Evolutionary conservation across 2,113 vertebrate species (phyloP), one percentile per base, ranked within the genome.

Genomic region (Turnix velox): DNA sequence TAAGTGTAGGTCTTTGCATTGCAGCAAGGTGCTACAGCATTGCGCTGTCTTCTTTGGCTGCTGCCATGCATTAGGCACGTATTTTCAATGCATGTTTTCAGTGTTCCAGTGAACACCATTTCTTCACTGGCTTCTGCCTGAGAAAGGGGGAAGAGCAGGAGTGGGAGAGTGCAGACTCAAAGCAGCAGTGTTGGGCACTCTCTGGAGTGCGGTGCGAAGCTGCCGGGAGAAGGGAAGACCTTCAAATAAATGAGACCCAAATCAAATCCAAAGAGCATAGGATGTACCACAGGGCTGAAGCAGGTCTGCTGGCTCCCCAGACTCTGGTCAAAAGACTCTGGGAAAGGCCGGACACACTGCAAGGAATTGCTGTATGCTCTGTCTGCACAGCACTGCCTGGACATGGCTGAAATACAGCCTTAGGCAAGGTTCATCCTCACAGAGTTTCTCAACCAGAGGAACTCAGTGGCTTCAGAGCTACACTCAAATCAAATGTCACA

Each of bases 401-500:
- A 18, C 1, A 4, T 42, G 43, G 46, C 25, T 75, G 57, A 92
- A 82, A 48, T 23, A 55, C 69, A 68, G 61, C 57, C 31, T 59
- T 52, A 8, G 0, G 3, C 57, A 37, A 57, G 31, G n/a, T 35
- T 75, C 62, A 20, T 55, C 69, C 65, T 67, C 3, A n/a, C n/a
- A n/a, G n/a, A n/a, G n/a, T n/a, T n/a, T 83, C 51, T 88, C 37
- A 16, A 73, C 33, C 35, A 39, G 39, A 73, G 46, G 39, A 88
- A 18, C 48, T 59, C 24, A 0, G 14, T 62, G 48, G 19, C 84
- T 95, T 94, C 72, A 88, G 84, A 88, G 61, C 18, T 0, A 0
- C 31, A 20, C 6, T 80, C 57, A 61, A 84, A 57, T 48, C 42
- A 48, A 86, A 65, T 84, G 80, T 81, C 94, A 93, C 82, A 80